phyloP scores from a whole-genome alignment of 2,888 invertebrate species.

The Drosophila pegasa region DNA sequence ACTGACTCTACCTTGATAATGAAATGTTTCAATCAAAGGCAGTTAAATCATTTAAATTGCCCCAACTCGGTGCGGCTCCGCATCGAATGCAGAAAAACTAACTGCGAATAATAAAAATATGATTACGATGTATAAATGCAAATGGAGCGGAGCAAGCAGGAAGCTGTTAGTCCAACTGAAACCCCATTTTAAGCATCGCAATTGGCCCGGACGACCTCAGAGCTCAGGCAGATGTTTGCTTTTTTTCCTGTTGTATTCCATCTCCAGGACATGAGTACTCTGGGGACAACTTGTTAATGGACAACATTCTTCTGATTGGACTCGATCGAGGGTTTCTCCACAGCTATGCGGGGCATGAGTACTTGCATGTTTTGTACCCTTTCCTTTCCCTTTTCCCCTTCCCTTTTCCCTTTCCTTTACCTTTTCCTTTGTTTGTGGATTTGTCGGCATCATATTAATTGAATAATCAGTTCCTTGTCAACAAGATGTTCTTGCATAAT shows the following conservation, averaged over 20 bases:
- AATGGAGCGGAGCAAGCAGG: slow-evolving; percentile 55
- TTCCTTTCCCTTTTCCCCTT: background rate
- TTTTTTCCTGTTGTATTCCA: background rate
- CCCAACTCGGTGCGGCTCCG: background rate
- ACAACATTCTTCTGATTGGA: slow-evolving; percentile 70
- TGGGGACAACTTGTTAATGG: slow-evolving; percentile 78
- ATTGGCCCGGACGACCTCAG: slow-evolving; percentile 17
- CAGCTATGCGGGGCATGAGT: slow-evolving; percentile 16
- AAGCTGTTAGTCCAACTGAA: slow-evolving; percentile 41
- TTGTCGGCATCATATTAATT: slow-evolving; percentile 61
- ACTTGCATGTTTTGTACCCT: slow-evolving; percentile 22
- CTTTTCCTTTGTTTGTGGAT: slow-evolving; percentile 12
- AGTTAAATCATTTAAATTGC: slow-evolving; percentile 78
- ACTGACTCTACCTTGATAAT: slow-evolving; percentile 58
- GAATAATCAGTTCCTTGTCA: slow-evolving; percentile 74
- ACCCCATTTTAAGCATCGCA: slow-evolving; percentile 6
- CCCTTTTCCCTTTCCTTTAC: slow-evolving; percentile 2
- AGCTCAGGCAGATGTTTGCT: slow-evolving; percentile 67
- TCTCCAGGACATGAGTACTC: slow-evolving; percentile 30
- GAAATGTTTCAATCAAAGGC: slow-evolving; percentile 80
- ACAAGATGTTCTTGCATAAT: slow-evolving; percentile 66
- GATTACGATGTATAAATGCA: slow-evolving; percentile 82
- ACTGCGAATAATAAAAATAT: slow-evolving; percentile 81
- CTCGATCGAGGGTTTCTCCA: slow-evolving; percentile 34
- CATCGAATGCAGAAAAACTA: slow-evolving; percentile 51